Base-by-base conservation (phyloP, 2,113 vertebrate genomes). In the Rhynchopsitta pachyrhyncha region DNA sequence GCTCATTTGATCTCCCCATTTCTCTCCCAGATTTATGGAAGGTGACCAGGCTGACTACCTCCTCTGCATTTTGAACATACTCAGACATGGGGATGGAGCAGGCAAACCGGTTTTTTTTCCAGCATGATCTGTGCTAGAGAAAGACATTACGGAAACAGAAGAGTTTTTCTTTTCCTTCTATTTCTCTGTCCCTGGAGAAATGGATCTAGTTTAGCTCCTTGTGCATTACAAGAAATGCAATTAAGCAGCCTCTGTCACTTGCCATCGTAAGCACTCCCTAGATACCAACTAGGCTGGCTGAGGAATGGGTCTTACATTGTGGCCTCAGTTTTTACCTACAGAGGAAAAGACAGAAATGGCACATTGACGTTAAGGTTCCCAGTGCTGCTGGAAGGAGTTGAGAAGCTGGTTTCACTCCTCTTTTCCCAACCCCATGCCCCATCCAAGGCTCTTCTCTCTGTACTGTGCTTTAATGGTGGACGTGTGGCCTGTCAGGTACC, bases 1-100 rank as follows among this genome's bases (percentile, higher is more conserved):
- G 94, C 90, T 96, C 93, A 95, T 95, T 92, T 91, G 64, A 67
- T 92, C 83, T 96, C 71, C 35, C 22, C 6, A 3, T 53, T 78
- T 82, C 75, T 86, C 66, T 87, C 55, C 33, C 28, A 10, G 29
- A 60, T 85, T 85, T 91, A 66, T 52, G 90, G 78, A 60, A 82
- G 90, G 95, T 91, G 84, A 93, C 68, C 31, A 20, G 69, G 67
- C 96, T 92, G 63, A 17, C 67, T 28, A 18, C 50, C 74, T 63
- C 77, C 76, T 69, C 35, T 75, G 90, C 91, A 66, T 97, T 90
- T 92, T 75, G 78, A 95, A 80, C 78, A 27, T 13, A 20, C 71
- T 83, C 64, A 66, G 67, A 35, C 57, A 28, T 11, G 3, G 49
- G 78, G n/a, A 86, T 29, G 37, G 39, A 62, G 64, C 67, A 93